Evolutionary conservation across 1,140 invertebrate species (phyloP), one percentile per base, ranked within the genome.

Genomic region (Papilio machaon): DNA sequence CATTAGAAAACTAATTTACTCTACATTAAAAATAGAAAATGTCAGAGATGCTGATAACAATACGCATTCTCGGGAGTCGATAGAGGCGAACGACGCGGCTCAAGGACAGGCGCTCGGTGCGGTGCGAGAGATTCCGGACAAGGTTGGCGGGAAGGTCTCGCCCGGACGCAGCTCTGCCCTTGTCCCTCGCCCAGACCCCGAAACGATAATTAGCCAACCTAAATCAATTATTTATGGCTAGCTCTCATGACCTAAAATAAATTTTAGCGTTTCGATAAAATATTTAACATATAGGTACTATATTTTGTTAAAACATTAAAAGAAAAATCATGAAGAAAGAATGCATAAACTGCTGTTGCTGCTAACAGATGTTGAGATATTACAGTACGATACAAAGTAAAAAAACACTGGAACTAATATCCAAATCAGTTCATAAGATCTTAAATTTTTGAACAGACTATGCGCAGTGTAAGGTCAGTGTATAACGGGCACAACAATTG

Each of bases 61-160:
- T 70, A 70, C 64, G 30, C 64, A 35, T 70, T 70, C 64, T 15
- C 64, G 64, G 30, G 64, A 70, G 64, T 70, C 64, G 64, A 70
- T 70, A 70, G 13, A 30, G 64, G 64, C 67, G 46, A 49, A 43
- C 46, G 38, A 77, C 60, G 54, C 70, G 78, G 81, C 80, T 82
- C 89, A 93, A 92, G 90, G 91, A 87, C 88, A 83, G 60, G 52
- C 52, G 54, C 17, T 8, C 54, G 54, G 54, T 6, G n/a, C 54
- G 49, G 15, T 52, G 17, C 49, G 76, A 73, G 83, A 82, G 86
- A 87, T 87, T 76, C 84, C 80, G 82, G 80, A 76, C 84, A 88
- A 91, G 86, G 88, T 88, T 88, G 80, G 15, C 80, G 30, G 43
- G 85, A 89, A 91, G 90, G 89, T 83, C 89, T 86, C 85, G 85